Evolutionary conservation across 23 tunicate genomes (phyloP), one percentile per base, ranked within the genome.

Genomic region (Oikopleura vanhoeffeni): DNA sequence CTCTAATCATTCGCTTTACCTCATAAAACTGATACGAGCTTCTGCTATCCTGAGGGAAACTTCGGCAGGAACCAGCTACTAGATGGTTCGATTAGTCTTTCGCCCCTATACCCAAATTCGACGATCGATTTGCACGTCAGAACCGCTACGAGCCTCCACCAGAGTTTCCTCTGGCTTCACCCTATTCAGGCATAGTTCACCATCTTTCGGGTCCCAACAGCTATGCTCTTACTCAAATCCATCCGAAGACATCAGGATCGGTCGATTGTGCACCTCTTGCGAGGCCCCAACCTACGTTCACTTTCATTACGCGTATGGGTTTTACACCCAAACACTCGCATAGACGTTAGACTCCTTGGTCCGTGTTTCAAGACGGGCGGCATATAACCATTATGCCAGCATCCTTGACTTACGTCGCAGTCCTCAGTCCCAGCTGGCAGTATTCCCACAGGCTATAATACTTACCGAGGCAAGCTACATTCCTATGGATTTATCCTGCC

Each of bases 1-100:
- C 89, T 88, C 91, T 88, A 88, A 88, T 88, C 91, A 88, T 88
- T 88, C 89, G 88, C 91, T 88, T 88, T 88, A 88, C 91, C 91
- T 79, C 86, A 88, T 88, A 86, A 88, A 88, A 88, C 91, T 88
- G 84, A 86, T 49, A 8, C 64, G 24, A 87, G 87, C 41, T 84
- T 87, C 89, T 84, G 89, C 89, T 85, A 67, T 87, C 89, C 87
- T 87, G 88, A 86, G 87, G 86, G 86, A 84, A 84, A 84, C 86
- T 84, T 84, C 86, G 86, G 86, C 0, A 39, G 67, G 40, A 84
- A 85, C 87, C 88, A 85, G 88, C 88, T 87, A 87, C 88, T 87
- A 85, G 87, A 87, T 58, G 90, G 90, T 86, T 88, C 88, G 88
- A 88, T n/a, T 88, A 87, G 89, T 88, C 89, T 87, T 87, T 87